Percentiles rank a stretch among this genome's conserved stretches.
These are phyloP conservation scores for Oligia fasciuncula DNA, from an alignment of 2,888 invertebrate species.

Conservation along the genomic window DNA sequence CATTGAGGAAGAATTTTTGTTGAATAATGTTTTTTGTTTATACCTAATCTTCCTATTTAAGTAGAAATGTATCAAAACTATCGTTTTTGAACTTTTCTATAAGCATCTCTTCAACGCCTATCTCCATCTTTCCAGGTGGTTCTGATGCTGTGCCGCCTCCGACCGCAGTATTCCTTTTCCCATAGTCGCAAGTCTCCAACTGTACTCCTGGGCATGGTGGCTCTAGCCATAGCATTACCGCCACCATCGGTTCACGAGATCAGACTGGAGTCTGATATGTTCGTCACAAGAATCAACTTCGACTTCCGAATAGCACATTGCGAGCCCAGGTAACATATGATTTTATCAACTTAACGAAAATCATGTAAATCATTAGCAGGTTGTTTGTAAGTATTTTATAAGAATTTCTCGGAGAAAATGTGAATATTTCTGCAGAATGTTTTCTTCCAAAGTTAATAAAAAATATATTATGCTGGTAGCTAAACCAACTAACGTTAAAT, in stretches of 20 bases:
- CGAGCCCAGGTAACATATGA: slow-evolving; percentile 94
- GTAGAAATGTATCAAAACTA: not conserved
- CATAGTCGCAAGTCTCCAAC: slow-evolving; percentile 96
- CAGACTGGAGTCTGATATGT: slow-evolving; percentile 98
- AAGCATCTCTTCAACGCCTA: slow-evolving; percentile 38
- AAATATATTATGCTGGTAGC: not conserved
- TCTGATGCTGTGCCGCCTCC: slow-evolving; percentile 96
- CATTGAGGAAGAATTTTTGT: not conserved
- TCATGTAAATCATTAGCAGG: not conserved
- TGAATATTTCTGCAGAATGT: not conserved
- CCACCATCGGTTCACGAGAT: slow-evolving; percentile 99
- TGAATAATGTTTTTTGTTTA: not conserved
- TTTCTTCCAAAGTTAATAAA: not conserved
- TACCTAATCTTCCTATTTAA: not conserved
- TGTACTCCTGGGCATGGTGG: slow-evolving; percentile 97
- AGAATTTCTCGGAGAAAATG: too few species aligned
- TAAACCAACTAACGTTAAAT: not conserved
- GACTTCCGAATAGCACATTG: slow-evolving; percentile 99
- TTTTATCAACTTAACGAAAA: not conserved
- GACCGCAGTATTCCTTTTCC: slow-evolving; percentile 98
- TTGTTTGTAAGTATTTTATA: not conserved
- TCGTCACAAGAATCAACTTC: slow-evolving; percentile 98
- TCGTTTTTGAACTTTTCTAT: not conserved
- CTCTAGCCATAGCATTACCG: slow-evolving; percentile 98
- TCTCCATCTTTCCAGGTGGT: slow-evolving; percentile 94